Evolutionary conservation across 2,888 invertebrate genomes (phyloP).

Genomic region (Hirtodrosophila trivittata): DNA sequence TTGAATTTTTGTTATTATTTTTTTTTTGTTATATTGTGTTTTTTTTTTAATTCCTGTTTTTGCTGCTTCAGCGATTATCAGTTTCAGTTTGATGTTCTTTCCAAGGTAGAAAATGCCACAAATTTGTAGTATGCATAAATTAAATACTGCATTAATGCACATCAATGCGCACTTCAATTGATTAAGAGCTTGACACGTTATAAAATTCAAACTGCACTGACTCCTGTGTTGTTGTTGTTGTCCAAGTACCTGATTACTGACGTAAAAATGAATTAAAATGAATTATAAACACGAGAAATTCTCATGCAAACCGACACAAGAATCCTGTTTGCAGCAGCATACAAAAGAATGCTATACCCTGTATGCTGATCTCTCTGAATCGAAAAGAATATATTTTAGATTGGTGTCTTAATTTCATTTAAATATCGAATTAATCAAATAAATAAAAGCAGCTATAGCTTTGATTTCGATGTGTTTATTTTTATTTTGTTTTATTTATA

Average conservation of each 20-base stretch:
- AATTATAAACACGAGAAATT: slow-evolving; percentile 34
- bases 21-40: slow-evolving; percentile 9
- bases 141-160: slow-evolving; percentile 68
- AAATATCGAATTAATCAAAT: too few species aligned
- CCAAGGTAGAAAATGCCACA: slow-evolving; percentile 36
- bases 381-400: too few species aligned
- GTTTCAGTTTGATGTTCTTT: slow-evolving; percentile 10
- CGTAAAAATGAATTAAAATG: slow-evolving; percentile 70
- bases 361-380: too few species aligned
- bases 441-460: too few species aligned
- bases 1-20: slow-evolving; percentile 1
- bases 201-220: slow-evolving; percentile 56
- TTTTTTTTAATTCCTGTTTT: slow-evolving; percentile 9
- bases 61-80: not conserved
- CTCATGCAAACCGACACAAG: not conserved
- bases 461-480: too few species aligned
- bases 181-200: slow-evolving; percentile 58
- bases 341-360: too few species aligned
- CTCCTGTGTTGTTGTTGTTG: slow-evolving; percentile 14
- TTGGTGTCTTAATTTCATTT: too few species aligned
- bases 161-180: slow-evolving; percentile 67
- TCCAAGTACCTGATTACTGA: slow-evolving; percentile 62
- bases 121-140: slow-evolving; percentile 59
- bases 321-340: too few species aligned
- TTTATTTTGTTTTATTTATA: too few species aligned